Evolutionary conservation across 2,888 invertebrate species (phyloP).

Genomic region (Euplexia lucipara): DNA sequence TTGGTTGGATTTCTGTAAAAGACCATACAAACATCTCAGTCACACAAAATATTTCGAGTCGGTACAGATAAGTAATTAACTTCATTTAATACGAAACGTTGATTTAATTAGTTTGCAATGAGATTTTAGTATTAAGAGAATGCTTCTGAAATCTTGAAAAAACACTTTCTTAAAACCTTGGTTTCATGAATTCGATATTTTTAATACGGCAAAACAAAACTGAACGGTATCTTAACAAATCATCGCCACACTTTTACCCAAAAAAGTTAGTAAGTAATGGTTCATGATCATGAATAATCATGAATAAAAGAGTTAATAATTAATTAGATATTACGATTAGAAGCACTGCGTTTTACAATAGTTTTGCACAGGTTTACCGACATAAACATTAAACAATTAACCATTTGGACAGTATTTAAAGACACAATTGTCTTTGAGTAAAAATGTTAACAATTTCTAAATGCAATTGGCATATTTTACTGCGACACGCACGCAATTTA

Average conservation of each 20-base stretch:
- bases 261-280: not conserved
- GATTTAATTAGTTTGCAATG: not conserved
- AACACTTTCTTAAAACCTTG: not conserved
- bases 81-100: not conserved
- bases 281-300: not conserved
- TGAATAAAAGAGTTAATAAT: not conserved
- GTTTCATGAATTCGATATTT: not conserved
- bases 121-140: not conserved
- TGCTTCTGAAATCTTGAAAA: not conserved
- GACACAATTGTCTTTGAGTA: conserved; percentile 12
- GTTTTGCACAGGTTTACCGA: not conserved
- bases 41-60: conserved; percentile 6
- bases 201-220: not conserved
- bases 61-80: not conserved
- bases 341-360: not conserved
- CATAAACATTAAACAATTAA: not conserved
- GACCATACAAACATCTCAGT: not conserved
- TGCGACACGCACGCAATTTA: conserved; percentile 10
- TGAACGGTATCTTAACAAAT: not conserved
- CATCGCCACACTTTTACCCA: not conserved
- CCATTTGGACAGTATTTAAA: not conserved
- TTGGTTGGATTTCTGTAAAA: not conserved
- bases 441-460: conserved; percentile 14
- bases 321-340: not conserved
- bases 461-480: conserved; percentile 13